Evolutionary conservation across 2,888 invertebrate genomes (phyloP), one percentile per base, ranked within the genome.

Genomic region (Melipona beecheii): DNA sequence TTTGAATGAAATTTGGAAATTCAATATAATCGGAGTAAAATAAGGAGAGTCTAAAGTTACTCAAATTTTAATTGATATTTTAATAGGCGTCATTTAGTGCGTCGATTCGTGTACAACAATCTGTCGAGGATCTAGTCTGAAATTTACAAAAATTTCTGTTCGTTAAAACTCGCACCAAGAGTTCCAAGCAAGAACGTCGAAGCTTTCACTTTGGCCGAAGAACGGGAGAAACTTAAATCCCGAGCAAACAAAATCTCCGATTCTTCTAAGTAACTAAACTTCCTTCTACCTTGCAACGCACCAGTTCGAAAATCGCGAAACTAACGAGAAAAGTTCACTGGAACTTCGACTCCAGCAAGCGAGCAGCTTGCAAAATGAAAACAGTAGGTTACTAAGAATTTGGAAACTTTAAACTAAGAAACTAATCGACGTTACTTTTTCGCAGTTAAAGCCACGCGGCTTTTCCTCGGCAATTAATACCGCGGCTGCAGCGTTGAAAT

Each of bases 401-500:
- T 52, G 15, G 60, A 17, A 79, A 64, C 17, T 24, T 24, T 27
- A 27, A 43, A 43, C 13, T 27, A 36, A 24, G 43, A 31, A 77
- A 21, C 9, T 52, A 11, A 54, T 36, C 24, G n/a, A 43, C 24
- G 6, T 21, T 19, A 13, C 31, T 13, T 17, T 64, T 5, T n/a
- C 50, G 17, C 64, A 5, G 11, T 4, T 31, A 6, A 58, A 56
- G 2, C 13, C 6, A 36, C n/a, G 4, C 19, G 24, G 36, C 31
- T 31, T 27, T 0, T 0, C 9, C 1, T 43, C 43, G 0, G 19
- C 13, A 56, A 69, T 64, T 70, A 56, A 73, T 49, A 70, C 13
- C 0, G 0, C 43, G 49, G 54, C 27, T 4, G 13, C 49, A 66
- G 87, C 87, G 2, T 87, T 68, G 87, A 87, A 87, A 81, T 87